These are phyloP conservation scores for Chionodraco myersi DNA, from an alignment of 2,113 vertebrate genomes.

Conservation along the genomic window DNA sequence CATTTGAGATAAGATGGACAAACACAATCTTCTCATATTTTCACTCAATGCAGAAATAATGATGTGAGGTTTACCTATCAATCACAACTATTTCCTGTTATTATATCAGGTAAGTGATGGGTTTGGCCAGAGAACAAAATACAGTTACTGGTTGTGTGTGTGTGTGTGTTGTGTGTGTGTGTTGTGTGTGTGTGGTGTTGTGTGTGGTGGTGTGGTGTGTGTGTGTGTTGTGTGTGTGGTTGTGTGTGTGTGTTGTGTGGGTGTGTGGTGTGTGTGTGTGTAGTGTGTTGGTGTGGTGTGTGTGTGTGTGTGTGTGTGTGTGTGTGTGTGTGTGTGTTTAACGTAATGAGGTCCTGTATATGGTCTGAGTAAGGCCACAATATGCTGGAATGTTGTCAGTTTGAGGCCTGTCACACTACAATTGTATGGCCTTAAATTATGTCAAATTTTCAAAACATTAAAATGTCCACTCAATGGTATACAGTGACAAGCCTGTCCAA, in stretches of 20 bases:
- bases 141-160: neutral
- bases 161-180: no score
- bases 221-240: no score
- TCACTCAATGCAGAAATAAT: slow-evolving; percentile 1
- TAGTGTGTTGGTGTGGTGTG: no score
- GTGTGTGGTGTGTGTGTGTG: no score
- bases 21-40: neutral
- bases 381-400: neutral
- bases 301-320: no score
- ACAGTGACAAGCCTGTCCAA: neutral
- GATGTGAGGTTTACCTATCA: slow-evolving; percentile 3
- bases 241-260: no score
- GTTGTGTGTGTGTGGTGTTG: no score
- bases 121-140: neutral
- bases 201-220: no score
- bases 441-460: neutral
- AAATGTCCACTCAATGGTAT: neutral
- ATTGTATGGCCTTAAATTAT: neutral
- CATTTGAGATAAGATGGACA: neutral
- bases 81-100: neutral
- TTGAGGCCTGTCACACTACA: neutral
- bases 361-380: neutral
- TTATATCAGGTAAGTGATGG: neutral
- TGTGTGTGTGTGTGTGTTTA: slow-evolving; percentile 20
- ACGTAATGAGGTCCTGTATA: neutral